phyloP scores from a whole-genome alignment of 2,888 invertebrate genomes.

The Harmothoe impar region DNA sequence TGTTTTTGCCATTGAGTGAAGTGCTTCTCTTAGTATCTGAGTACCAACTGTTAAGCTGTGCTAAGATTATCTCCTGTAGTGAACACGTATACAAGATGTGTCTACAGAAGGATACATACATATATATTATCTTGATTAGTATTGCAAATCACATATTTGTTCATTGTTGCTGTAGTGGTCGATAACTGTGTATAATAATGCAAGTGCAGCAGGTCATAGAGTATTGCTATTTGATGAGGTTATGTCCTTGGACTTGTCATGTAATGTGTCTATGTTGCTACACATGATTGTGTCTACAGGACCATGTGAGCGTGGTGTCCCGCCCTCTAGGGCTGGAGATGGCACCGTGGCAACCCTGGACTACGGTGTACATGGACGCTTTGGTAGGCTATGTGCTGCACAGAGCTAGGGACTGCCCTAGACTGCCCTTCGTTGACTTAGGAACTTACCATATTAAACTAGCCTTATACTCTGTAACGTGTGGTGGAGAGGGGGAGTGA shows the following conservation, averaged over 20 bases:
- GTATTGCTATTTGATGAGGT: too few relatives aligned
- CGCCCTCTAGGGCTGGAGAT: constrained; percentile 78
- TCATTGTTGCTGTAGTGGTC: too few relatives aligned
- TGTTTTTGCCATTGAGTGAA: neutral
- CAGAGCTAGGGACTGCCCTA: neutral
- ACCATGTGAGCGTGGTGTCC: constrained; percentile 65
- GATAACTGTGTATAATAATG: too few relatives aligned
- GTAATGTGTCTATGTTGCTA: neutral
- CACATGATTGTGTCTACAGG: constrained; percentile 56
- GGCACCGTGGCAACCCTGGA: constrained; percentile 75
- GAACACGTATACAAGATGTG: neutral
- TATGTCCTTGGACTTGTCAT: too few relatives aligned
- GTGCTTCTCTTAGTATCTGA: neutral
- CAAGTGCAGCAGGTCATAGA: too few relatives aligned
- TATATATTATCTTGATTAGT: neutral
- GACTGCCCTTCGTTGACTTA: too few relatives aligned
- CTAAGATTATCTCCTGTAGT: neutral
- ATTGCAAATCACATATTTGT: too few relatives aligned
- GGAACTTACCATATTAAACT: too few relatives aligned
- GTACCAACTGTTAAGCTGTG: neutral
- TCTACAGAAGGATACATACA: neutral
- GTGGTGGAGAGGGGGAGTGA: too few relatives aligned
- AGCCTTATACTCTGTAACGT: too few relatives aligned
- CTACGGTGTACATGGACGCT: constrained; percentile 71
- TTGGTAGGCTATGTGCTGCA: constrained; percentile 61